A percentile compares a stretch with the other conserved stretches of the same genome.
Evolutionary conservation across 2,888 invertebrate genomes (phyloP).

Genomic region (Leptinotarsa juncta): DNA sequence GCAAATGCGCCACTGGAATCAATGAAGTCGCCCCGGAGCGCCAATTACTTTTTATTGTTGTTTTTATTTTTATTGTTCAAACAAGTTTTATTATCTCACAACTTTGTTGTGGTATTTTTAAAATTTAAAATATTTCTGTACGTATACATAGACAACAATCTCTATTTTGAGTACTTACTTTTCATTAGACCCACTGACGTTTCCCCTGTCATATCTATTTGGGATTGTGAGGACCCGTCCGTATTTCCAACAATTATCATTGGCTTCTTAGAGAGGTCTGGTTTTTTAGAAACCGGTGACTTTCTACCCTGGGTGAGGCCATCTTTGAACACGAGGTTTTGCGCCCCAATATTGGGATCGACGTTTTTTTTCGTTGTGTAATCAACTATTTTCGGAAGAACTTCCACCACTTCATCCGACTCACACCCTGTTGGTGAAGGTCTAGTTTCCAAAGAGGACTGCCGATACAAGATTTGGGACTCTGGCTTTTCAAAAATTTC

Average conservation of each 20-base stretch:
- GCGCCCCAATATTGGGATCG: neutral
- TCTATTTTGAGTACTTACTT: constrained; percentile 1
- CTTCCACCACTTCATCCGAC: constrained; percentile 26
- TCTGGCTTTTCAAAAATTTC: constrained; percentile 54
- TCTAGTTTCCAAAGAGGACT: constrained; percentile 58
- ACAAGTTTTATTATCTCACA: no score
- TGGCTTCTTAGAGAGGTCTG: neutral
- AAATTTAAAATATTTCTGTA: no score
- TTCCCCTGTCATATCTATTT: neutral
- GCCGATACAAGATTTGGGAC: constrained; percentile 54
- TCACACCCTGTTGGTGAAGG: constrained; percentile 50
- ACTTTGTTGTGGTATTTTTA: no score
- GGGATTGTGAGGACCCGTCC: neutral
- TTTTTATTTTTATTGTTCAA: no score
- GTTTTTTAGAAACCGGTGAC: neutral
- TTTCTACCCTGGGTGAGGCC: neutral
- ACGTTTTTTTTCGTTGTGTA: constrained; percentile 26
- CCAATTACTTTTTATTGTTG: no score
- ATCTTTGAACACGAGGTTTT: neutral
- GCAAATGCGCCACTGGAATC: no score
- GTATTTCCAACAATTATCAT: neutral
- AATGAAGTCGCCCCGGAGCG: no score
- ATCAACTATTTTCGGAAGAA: constrained; percentile 35
- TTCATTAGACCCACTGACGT: constrained; percentile 17
- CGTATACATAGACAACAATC: no score